Conservation (phyloP, 2,797 vertebrate species). For the Falco rusticolus region DNA sequence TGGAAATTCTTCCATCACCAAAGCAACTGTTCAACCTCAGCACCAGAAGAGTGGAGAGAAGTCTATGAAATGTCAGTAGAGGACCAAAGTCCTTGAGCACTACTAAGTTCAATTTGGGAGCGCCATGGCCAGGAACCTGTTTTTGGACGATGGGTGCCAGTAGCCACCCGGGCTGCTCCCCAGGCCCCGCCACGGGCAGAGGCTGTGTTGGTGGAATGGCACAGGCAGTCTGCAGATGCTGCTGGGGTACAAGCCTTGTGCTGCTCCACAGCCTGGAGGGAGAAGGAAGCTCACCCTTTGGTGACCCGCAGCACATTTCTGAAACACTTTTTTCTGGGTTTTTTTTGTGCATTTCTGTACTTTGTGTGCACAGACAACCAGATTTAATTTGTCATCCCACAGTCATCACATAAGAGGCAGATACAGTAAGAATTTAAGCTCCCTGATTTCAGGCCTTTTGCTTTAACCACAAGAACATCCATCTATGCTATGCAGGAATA, state of each 20-base stretch:
- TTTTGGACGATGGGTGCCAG: accelerated
- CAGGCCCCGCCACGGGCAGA: accelerated
- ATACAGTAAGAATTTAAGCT: neutral
- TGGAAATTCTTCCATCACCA: neutral
- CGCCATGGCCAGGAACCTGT: neutral
- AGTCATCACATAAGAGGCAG: neutral
- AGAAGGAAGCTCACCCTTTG: neutral
- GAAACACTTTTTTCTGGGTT: neutral
- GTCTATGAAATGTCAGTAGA: neutral
- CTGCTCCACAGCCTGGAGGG: neutral
- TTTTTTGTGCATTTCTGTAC: neutral
- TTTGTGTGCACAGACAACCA: neutral
- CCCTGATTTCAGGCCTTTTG: neutral
- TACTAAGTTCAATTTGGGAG: neutral
- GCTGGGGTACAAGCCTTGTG: neutral
- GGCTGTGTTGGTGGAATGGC: accelerated
- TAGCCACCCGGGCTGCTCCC: neutral
- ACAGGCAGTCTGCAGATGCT: neutral
- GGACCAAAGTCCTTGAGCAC: neutral
- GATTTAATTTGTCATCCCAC: neutral
- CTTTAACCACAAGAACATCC: constrained; percentile 36
- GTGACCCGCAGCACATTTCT: neutral
- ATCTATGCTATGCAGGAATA: neutral
- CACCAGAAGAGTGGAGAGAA: neutral
- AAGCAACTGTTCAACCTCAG: neutral